Base-by-base conservation (phyloP, 92 coral and sea anemone species). In the Paragorgia papillata region DNA sequence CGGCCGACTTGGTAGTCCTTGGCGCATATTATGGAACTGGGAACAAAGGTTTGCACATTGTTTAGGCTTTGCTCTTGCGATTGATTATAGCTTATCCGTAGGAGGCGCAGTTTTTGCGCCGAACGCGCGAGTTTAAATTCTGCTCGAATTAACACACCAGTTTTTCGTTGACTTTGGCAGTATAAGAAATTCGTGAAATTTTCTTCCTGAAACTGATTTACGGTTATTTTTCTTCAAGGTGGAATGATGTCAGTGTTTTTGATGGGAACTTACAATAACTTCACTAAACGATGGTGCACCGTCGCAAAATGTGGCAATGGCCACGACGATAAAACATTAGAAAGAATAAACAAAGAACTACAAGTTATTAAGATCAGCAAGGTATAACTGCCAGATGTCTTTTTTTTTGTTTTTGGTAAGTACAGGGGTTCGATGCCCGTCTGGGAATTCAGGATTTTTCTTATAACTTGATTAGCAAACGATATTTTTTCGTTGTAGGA, bases 21-120 rank as follows among this genome's bases (percentile, higher is more conserved):
- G 98, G 98, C 66, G 98, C 98, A 32, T 94, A 94, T 66, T 94
- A 91, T 80, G 98, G 98, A 14, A 94, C 98, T 0, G 98, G 98
- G 9, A 91, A 57, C 75, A 94, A 94, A 91, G 98, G 97, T 86
- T 22, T 30, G 81, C 58, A 15, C 10, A 17, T 9, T 66, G 15
- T 13, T 9, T 9, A 7, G 17, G 2, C 27, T 10, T 33, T 19
- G 9, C 15, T n/a, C 13, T 27, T 13, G 7, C 49, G 25, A 15
- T 32, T 1, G n/a, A 17, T 63, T 18, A 5, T 10, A 0, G 8
- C 59, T 5, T 53, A 53, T 18, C 17, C 17, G 25, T 2, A 46
- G 26, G 0, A 33, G 2, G 13, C 22, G 29, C n/a, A n/a, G n/a
- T n/a, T n/a, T n/a, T n/a, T n/a, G n/a, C n/a, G n/a, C n/a, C n/a